These are phyloP conservation scores for Boloria euphrosyne DNA, from an alignment of 2,888 invertebrate genomes.

Conservation along the genomic window DNA sequence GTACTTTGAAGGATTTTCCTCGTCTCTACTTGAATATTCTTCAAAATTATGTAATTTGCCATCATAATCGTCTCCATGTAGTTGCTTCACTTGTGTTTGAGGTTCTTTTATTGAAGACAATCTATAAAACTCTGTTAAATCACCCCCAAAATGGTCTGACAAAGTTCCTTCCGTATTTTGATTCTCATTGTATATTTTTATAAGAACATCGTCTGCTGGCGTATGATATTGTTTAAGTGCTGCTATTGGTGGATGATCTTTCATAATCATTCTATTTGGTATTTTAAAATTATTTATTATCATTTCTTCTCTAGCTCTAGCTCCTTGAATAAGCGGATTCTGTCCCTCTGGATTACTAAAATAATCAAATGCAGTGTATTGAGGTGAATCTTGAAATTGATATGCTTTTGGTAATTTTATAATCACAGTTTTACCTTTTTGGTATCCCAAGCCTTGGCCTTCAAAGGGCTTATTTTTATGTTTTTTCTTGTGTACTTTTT, in stretches of 20 bases:
- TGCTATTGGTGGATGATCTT: constrained; percentile 19
- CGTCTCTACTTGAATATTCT: constrained; percentile 32
- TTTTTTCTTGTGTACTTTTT: constrained; percentile 54
- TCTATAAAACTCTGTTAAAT: constrained; percentile 22
- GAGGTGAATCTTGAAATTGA: constrained; percentile 59
- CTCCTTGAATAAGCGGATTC: constrained; percentile 61
- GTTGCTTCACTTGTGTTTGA: constrained; percentile 23
- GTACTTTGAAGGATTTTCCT: constrained; percentile 38
- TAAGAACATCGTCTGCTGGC: neutral
- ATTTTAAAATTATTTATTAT: constrained; percentile 42
- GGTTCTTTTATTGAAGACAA: constrained; percentile 30
- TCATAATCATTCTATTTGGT: constrained; percentile 12
- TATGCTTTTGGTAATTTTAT: constrained; percentile 68
- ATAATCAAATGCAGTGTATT: constrained; percentile 69
- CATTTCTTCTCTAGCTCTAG: constrained; percentile 60
- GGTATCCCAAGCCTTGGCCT: constrained; percentile 75
- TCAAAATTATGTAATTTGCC: constrained; percentile 34
- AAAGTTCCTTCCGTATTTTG: neutral
- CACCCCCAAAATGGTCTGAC: constrained; percentile 7
- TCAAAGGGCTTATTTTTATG: constrained; percentile 70
- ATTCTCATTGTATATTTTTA: constrained; percentile 2
- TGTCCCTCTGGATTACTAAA: constrained; percentile 70
- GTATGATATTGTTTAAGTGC: constrained; percentile 5
- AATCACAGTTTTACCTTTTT: constrained; percentile 77
- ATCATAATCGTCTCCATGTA: constrained; percentile 45